Conservation (phyloP, 2,113 vertebrate species). For the Petrocephalus zakoni region DNA sequence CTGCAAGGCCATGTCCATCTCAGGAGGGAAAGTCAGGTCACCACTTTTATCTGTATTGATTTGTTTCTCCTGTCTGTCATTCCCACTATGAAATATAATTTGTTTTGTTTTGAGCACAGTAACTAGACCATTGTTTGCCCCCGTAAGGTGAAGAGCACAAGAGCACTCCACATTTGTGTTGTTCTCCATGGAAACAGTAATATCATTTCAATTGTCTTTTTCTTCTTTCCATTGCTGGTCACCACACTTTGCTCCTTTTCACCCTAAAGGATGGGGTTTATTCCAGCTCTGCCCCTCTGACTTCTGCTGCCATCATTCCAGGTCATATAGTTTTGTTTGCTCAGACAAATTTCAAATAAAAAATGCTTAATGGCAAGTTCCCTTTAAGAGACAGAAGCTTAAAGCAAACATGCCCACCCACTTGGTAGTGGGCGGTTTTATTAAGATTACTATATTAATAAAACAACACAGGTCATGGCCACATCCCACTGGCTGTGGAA, state of each 20-base stretch:
- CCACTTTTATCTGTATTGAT: background rate
- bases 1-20: background rate
- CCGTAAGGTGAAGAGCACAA: background rate
- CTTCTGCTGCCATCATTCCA: background rate
- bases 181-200: background rate
- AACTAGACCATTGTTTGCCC: background rate
- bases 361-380: background rate
- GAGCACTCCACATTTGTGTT: background rate
- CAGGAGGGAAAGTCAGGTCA: background rate
- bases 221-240: background rate
- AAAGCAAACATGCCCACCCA: background rate
- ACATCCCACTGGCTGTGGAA: background rate
- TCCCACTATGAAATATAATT: background rate
- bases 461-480: background rate
- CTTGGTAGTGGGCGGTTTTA: background rate
- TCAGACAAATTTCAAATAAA: background rate
- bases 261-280: background rate
- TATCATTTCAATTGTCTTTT: background rate
- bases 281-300: background rate
- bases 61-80: background rate
- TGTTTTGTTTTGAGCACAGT: background rate
- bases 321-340: background rate
- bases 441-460: background rate
- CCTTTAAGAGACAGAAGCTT: background rate
- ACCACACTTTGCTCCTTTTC: background rate